Conservation (phyloP, 23 tunicate genomes). For the Ciona savignyi region DNA sequence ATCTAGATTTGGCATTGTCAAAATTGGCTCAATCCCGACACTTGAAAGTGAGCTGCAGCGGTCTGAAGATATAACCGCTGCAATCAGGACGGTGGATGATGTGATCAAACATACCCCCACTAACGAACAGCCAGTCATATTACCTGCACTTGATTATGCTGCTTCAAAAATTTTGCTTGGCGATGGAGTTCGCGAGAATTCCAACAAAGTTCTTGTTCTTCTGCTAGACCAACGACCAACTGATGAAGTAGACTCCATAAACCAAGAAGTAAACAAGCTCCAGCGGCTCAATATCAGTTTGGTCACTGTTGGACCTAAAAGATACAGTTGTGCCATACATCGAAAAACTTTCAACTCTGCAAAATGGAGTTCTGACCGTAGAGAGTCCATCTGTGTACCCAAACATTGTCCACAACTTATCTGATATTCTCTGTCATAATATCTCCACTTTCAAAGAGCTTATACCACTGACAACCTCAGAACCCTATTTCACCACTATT, state of each 20-base stretch:
- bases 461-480: background rate
- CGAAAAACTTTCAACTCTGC: constrained; percentile 7
- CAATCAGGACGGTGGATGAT: constrained; percentile 8
- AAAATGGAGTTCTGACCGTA: background rate
- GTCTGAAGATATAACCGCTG: background rate
- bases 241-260: constrained; percentile 1
- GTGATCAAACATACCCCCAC: background rate
- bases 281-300: constrained; percentile 2
- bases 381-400: background rate
- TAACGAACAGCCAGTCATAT: background rate
- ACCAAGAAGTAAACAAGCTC: background rate
- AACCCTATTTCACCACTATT: no score
- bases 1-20: constrained; percentile 24
- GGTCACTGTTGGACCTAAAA: constrained; percentile 20
- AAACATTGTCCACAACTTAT: background rate
- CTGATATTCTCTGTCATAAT: background rate
- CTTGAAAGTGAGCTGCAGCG: constrained; percentile 5
- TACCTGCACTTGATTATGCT: constrained; percentile 10
- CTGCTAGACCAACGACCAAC: constrained; percentile 3
- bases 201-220: constrained; percentile 12
- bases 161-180: constrained; percentile 7
- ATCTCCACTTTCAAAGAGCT: background rate
- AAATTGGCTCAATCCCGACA: constrained; percentile 19
- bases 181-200: constrained; percentile 11
- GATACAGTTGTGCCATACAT: background rate